Evolutionary conservation across 92 coral and sea anemone genomes (phyloP), one percentile per base, ranked within the genome.

Genomic region (Actinernus sp.): DNA sequence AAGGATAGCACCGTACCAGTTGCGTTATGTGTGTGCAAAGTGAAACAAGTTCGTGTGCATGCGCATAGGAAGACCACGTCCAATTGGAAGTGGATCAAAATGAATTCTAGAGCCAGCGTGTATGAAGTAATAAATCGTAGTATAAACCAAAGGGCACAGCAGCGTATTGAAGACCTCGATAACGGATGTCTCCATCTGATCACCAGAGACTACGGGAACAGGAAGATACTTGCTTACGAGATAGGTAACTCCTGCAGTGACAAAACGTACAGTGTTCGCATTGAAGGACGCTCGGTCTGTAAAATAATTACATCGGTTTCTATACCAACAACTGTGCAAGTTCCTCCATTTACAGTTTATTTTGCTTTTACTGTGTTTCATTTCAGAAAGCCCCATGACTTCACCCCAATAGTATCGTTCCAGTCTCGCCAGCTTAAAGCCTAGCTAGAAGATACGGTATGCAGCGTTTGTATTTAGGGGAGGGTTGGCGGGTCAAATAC

Each of bases 1-100:
- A 81, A 78, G 2, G 97, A 92, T 47, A 48, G 51, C 14, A 22
- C 75, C 20, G 97, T 92, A 10, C 44, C 79, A 14, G 54, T 87
- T 23, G 85, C 81, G 32, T 32, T 69, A 2, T 92, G 97, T 37
- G 91, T 88, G 1, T 92, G 97, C 40, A 75, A 87, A 18, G 64
- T 71, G 22, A 56, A 40, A 34, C 6, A 34, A 6, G 41, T 34
- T 14, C 41, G 41, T 6, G 14, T 34, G 6, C 73, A 71, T 28
- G 53, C 51, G 33, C 36, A 37, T 58, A 66, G 53, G 41, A 61
- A 56, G 61, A 36, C 47, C 6, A 68, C 49, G 58, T 39, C 47
- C 47, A 43, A 68, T 56, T 56, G 29, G 58, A 12, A 60, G 20
- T 87, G 88, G 88, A 54, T 76, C 48, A 39, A 63, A 29, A 76